phyloP scores from a whole-genome alignment of 2,888 invertebrate genomes.

The Endomychus coccineus region DNA sequence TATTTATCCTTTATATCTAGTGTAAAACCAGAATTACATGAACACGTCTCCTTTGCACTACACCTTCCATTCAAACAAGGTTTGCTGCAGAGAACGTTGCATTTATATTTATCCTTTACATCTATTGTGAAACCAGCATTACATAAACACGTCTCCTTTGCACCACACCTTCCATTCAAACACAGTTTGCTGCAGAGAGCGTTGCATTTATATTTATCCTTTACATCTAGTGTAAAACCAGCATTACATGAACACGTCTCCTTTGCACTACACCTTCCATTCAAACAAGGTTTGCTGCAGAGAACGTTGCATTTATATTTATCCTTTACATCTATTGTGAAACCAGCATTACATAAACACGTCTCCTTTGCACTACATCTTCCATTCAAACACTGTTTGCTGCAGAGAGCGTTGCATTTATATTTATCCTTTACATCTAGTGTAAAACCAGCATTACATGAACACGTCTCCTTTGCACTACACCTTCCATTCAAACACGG shows the following conservation, averaged over 20 bases:
- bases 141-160: slow-evolving; percentile 18
- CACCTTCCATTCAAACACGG: slow-evolving; percentile 22
- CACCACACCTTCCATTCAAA: slow-evolving; percentile 25
- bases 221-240: slow-evolving; percentile 20
- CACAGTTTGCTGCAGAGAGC: slow-evolving; percentile 27
- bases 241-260: slow-evolving; percentile 27
- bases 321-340: slow-evolving; percentile 12
- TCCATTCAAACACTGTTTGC: slow-evolving; percentile 42
- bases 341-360: slow-evolving; percentile 36
- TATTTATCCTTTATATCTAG: slow-evolving; percentile 14
- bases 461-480: slow-evolving; percentile 20
- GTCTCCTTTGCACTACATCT: slow-evolving; percentile 43
- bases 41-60: slow-evolving; percentile 21
- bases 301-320: slow-evolving; percentile 30
- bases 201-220: slow-evolving; percentile 23
- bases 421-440: slow-evolving; percentile 14
- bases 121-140: slow-evolving; percentile 22
- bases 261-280: slow-evolving; percentile 34
- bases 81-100: slow-evolving; percentile 32
- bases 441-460: slow-evolving; percentile 16
- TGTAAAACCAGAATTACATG: slow-evolving; percentile 18
- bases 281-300: slow-evolving; percentile 35
- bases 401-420: slow-evolving; percentile 28
- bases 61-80: slow-evolving; percentile 23
- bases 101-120: slow-evolving; percentile 21